These are phyloP conservation scores for Sprattus sprattus DNA, from an alignment of 2,113 vertebrate species.

Conservation along the genomic window DNA sequence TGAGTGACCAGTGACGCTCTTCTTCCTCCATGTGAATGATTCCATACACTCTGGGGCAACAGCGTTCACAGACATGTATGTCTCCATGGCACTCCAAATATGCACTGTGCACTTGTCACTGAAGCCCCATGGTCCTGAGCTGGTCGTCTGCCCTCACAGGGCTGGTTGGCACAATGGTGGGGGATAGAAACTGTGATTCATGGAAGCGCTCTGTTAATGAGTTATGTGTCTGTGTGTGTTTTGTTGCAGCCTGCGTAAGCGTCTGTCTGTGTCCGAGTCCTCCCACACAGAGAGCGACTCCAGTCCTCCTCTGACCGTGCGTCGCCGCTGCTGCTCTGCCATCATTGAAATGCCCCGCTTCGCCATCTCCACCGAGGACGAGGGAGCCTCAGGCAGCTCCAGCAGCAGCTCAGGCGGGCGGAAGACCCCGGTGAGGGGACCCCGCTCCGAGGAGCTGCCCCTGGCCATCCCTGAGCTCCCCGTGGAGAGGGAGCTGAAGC, in stretches of 20 bases:
- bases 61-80: too few relatives aligned
- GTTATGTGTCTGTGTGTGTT: constrained; percentile 5
- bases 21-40: too few relatives aligned
- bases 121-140: too few relatives aligned
- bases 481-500: constrained; percentile 78
- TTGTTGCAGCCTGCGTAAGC: constrained; percentile 82
- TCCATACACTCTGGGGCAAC: too few relatives aligned
- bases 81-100: background rate
- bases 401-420: constrained; percentile 38
- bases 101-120: background rate
- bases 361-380: constrained; percentile 82
- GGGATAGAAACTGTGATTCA: background rate
- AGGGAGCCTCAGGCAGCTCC: background rate
- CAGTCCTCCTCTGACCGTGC: constrained; percentile 88
- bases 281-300: constrained; percentile 98
- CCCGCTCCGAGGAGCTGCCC: constrained; percentile 73
- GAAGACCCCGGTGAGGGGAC: constrained; percentile 64
- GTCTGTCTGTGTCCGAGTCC: constrained; percentile 90
- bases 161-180: background rate
- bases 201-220: background rate
- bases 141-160: background rate
- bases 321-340: constrained; percentile 85
- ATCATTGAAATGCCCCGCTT: constrained; percentile 89
- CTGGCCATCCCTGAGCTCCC: constrained; percentile 79
- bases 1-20: constrained; percentile 55